Evolutionary conservation across 2,113 vertebrate genomes (phyloP), one percentile per base, ranked within the genome.

Genomic region (Rhabdomys dilectus): DNA sequence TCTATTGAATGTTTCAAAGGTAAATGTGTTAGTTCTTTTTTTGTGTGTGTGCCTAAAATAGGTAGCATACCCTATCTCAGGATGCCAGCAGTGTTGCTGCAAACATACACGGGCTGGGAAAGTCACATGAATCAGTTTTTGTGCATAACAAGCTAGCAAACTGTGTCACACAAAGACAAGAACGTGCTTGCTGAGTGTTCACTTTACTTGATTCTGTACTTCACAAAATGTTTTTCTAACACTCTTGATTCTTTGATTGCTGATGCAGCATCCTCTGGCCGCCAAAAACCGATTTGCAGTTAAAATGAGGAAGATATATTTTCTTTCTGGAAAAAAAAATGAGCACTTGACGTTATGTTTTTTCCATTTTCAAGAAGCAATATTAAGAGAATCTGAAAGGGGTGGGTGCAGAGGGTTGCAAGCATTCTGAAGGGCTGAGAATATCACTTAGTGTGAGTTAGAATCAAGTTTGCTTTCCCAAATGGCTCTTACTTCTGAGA

Each of bases 231-330:
- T 92, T 96, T 97, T 96, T 95, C 94, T 93, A 95, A 94, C 86
- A 97, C 66, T 77, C 89, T 96, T 87, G 91, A 95, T 97, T 93
- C 72, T 96, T 97, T 96, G 68, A 96, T 97, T 96, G 95, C 87
- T 98, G 96, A 98, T 96, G 89, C 91, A 95, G 96, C 94, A 97
- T 89, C 91, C 85, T 94, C 86, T 62, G 82, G 42, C 72, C 93
- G 91, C 96, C 60, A 88, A 94, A 97, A 97, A 95, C 17, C 16
- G n/a, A 96, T 96, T 89, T 97, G 82, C 68, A 96, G 91, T 96
- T 96, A 89, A 97, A 97, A 95, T 89, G 81, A 97, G 89, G 82
- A 93, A 96, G 77, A 96, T 93, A 92, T 24, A 94, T 95, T 96
- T 96, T 95, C 93, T 96, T 96, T 95, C 94, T 92, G 68, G 81